phyloP scores from a whole-genome alignment of 2,113 vertebrate genomes.

The Kryptolebias marmoratus region DNA sequence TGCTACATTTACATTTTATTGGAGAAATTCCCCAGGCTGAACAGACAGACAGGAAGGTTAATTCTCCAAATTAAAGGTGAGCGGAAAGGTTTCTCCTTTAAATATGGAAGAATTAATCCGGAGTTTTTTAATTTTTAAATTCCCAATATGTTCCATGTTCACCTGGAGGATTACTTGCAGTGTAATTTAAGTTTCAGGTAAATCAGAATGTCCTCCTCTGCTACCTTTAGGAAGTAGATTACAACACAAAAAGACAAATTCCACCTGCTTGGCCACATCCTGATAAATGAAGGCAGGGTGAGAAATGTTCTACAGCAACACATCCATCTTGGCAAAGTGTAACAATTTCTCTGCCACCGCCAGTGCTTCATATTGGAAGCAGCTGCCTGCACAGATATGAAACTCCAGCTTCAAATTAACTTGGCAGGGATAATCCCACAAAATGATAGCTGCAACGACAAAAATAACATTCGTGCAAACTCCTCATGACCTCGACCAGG shows the following conservation, averaged over 20 bases:
- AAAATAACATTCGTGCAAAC: constrained; percentile 54
- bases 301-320: constrained; percentile 35
- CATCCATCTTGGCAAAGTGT: constrained; percentile 55
- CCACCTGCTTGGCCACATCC: constrained; percentile 52
- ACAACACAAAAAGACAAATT: constrained; percentile 34
- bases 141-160: constrained; percentile 40
- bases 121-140: constrained; percentile 42
- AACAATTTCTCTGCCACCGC: constrained; percentile 26
- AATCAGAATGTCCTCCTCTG: constrained; percentile 54
- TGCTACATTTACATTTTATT: constrained; percentile 26
- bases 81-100: constrained; percentile 39
- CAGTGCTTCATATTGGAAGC: constrained; percentile 44
- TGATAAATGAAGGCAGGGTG: constrained; percentile 43
- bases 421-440: constrained; percentile 51
- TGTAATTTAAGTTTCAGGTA: constrained; percentile 53
- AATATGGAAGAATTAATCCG: constrained; percentile 55
- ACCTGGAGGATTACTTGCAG: constrained; percentile 37
- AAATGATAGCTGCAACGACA: constrained; percentile 47
- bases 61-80: constrained; percentile 53
- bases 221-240: constrained; percentile 36
- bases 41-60: constrained; percentile 44
- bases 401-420: constrained; percentile 58
- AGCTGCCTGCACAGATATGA: constrained; percentile 53
- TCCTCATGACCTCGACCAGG: constrained; percentile 35
- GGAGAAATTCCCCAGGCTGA: constrained; percentile 46